These are phyloP conservation scores for Gallirallus australis DNA, from an alignment of 2,797 vertebrate genomes.

Conservation along the genomic window DNA sequence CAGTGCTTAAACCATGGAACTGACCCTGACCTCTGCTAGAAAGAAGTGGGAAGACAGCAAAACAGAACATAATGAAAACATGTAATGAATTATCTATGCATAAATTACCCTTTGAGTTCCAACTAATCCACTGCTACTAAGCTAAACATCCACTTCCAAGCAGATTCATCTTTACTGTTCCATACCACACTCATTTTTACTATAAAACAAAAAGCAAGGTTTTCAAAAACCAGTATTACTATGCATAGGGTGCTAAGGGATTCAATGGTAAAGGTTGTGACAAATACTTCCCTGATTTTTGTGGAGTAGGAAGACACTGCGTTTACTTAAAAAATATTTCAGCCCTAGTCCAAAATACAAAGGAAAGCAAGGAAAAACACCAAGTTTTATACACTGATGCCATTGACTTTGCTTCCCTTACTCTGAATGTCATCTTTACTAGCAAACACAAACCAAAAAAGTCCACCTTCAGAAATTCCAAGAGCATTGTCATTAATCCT, in stretches of 20 bases:
- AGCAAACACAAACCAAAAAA: background rate
- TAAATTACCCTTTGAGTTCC: slow-evolving; percentile 69
- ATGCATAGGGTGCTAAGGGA: background rate
- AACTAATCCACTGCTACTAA: slow-evolving; percentile 66
- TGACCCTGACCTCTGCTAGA: slow-evolving; percentile 50
- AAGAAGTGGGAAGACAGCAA: slow-evolving; percentile 59
- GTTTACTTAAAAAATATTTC: slow-evolving; percentile 43
- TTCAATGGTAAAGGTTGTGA: slow-evolving; percentile 2
- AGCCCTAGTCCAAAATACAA: background rate
- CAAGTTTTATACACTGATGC: background rate
- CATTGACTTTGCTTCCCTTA: background rate
- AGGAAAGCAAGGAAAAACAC: background rate
- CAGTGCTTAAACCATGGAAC: slow-evolving; percentile 42
- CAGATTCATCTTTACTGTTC: slow-evolving; percentile 37
- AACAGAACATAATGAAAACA: slow-evolving; percentile 66
- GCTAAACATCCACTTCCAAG: slow-evolving; percentile 61
- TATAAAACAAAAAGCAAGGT: background rate
- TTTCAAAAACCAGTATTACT: slow-evolving; percentile 5
- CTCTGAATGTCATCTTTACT: background rate
- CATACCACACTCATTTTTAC: slow-evolving; percentile 30
- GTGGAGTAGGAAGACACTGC: background rate
- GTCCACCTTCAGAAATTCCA: background rate
- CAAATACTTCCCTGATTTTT: slow-evolving; percentile 21
- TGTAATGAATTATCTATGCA: slow-evolving; percentile 73
- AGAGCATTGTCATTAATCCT: background rate